phyloP scores from a whole-genome alignment of 2,797 vertebrate species.

The Xenops minutus region DNA sequence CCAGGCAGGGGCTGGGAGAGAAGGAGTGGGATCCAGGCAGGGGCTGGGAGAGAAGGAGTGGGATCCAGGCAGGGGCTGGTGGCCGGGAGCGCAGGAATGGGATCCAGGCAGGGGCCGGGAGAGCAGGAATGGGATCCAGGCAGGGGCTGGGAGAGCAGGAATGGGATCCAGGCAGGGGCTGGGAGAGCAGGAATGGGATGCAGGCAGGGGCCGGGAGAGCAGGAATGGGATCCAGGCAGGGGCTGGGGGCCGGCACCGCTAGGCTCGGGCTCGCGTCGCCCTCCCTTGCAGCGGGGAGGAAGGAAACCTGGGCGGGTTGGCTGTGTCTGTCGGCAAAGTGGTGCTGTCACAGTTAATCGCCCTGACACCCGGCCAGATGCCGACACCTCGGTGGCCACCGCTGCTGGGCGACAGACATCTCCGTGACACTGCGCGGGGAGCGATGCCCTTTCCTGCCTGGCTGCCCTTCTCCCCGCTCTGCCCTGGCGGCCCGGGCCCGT shows the following conservation, averaged over 20 bases:
- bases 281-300: neutral
- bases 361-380: neutral
- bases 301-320: neutral
- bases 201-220: too few species aligned
- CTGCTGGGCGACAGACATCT: neutral
- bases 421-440: slow-evolving; percentile 11
- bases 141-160: too few species aligned
- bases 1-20: too few species aligned
- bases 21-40: too few species aligned
- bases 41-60: too few species aligned
- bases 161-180: too few species aligned
- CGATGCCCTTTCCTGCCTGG: neutral
- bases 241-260: fast-evolving
- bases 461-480: neutral
- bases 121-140: too few species aligned
- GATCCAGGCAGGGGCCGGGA: too few species aligned
- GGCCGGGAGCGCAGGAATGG: too few species aligned
- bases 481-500: neutral
- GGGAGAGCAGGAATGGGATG: too few species aligned
- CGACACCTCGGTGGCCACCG: neutral
- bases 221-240: neutral
- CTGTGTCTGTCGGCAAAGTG: neutral
- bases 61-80: too few species aligned
- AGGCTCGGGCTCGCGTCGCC: fast-evolving
- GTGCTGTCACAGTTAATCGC: neutral